Percentiles rank a stretch among this genome's conserved stretches.
Conservation (phyloP, 2,113 vertebrate species). For the Gadus macrocephalus region DNA sequence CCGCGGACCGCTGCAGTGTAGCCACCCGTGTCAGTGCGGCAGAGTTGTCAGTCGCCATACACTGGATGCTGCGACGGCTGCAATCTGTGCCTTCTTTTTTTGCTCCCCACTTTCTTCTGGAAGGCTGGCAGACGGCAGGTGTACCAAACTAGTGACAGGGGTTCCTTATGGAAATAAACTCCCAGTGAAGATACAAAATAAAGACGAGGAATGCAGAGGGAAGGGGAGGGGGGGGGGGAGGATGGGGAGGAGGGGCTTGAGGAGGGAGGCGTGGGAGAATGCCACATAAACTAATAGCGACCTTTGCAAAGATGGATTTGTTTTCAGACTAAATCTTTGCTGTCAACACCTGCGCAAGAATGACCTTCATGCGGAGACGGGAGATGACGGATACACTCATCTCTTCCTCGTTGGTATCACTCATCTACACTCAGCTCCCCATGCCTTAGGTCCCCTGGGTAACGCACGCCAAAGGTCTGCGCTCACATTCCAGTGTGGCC, state of each 20-base stretch:
- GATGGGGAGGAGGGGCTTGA: conserved; percentile 1
- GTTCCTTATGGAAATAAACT: conserved; percentile 33
- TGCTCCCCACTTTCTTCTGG: conserved; percentile 15
- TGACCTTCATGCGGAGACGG: conserved; percentile 83
- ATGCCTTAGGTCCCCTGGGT: no score
- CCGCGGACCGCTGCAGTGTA: conserved; percentile 87
- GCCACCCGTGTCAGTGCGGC: conserved; percentile 80
- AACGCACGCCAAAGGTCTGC: no score
- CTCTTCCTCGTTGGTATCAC: conserved; percentile 73
- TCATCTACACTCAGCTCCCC: conserved; percentile 49
- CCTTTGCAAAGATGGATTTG: conserved; percentile 97
- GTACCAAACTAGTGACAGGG: conserved; percentile 48
- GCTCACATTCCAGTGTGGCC: no score
- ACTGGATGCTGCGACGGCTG: conserved; percentile 76
- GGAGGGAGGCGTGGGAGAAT: conserved; percentile 48
- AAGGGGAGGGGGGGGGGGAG: not conserved
- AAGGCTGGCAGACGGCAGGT: conserved; percentile 43
- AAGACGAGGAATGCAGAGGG: conserved; percentile 43
- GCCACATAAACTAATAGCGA: conserved; percentile 80
- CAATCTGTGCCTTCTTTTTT: conserved; percentile 48
- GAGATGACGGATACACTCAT: conserved; percentile 75
- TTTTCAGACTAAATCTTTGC: conserved; percentile 81
- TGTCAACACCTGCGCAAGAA: conserved; percentile 69
- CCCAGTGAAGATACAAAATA: not conserved
- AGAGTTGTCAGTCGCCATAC: conserved; percentile 25